Conservation (phyloP, 2,113 vertebrate genomes). For the Poecilia latipinna region DNA sequence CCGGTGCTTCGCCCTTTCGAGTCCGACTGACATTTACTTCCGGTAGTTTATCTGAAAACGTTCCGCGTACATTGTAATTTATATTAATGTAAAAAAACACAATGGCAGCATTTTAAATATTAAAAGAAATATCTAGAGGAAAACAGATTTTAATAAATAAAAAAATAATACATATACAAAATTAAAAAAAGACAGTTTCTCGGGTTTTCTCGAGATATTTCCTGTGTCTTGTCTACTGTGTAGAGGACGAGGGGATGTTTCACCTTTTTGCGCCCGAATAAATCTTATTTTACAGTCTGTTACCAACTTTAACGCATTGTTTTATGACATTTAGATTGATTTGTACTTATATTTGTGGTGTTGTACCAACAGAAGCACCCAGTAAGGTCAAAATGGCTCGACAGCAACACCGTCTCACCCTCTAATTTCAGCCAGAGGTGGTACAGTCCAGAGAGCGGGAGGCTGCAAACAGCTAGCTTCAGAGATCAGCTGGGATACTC, state of each 20-base stretch:
- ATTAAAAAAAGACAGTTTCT: background rate
- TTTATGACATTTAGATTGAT: background rate
- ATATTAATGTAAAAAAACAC: background rate
- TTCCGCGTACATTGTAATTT: conserved; percentile 26
- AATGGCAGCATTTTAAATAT: background rate
- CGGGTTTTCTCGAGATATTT: background rate
- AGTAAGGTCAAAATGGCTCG: background rate
- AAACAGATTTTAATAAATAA: background rate
- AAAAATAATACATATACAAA: too few species aligned
- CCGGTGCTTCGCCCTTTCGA: conserved; percentile 37
- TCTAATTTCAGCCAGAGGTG: background rate
- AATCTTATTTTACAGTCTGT: background rate
- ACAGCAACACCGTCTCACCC: background rate
- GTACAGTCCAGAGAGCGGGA: conserved; percentile 55
- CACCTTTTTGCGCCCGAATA: background rate
- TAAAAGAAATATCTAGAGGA: background rate
- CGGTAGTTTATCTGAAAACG: conserved; percentile 9
- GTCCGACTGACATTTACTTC: conserved; percentile 42
- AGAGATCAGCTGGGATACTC: accelerated
- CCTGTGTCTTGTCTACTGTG: background rate
- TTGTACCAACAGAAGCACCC: accelerated
- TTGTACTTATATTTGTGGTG: accelerated
- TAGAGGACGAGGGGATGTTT: background rate
- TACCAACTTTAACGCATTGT: too few species aligned
- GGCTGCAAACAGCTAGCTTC: conserved; percentile 17